Percentiles rank a stretch among this genome's conserved stretches.
Conservation (phyloP, 1,140 invertebrate genomes). For the Pteromalus puparum region DNA sequence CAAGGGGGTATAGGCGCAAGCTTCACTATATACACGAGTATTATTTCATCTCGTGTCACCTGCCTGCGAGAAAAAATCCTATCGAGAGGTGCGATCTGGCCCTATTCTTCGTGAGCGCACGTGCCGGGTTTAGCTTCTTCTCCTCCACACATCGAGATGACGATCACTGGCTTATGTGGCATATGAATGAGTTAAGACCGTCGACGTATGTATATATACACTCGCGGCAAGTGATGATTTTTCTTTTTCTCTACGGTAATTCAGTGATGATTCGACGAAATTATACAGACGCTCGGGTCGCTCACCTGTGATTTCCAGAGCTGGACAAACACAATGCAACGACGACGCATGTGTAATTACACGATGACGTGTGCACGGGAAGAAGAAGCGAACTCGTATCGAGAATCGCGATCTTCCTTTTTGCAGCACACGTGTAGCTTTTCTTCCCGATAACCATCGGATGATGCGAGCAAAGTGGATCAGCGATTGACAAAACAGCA, state of each 20-base stretch:
- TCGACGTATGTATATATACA: not conserved
- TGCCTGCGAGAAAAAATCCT: constrained; percentile 54
- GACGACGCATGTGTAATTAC: not conserved
- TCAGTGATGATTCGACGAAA: not conserved
- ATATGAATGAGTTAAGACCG: not conserved
- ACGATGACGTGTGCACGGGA: not conserved
- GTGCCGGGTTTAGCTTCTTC: not conserved
- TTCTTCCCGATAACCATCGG: not conserved
- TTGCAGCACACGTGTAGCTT: constrained; percentile 51
- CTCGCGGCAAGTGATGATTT: not conserved
- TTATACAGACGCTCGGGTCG: not conserved
- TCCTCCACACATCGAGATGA: not conserved
- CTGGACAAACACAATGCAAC: not conserved
- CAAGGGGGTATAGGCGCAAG: constrained; percentile 40
- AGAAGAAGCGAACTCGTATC: not conserved
- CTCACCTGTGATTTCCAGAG: not conserved
- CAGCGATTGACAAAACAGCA: not conserved
- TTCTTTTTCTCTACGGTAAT: not conserved
- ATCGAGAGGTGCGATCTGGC: constrained; percentile 29
- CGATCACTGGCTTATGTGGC: not conserved
- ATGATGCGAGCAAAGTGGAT: not conserved
- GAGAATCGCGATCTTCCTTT: not conserved
- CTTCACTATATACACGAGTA: constrained; percentile 38
- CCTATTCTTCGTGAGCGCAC: not conserved
- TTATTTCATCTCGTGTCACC: constrained; percentile 72